Evolutionary conservation across 2,113 vertebrate species (phyloP), one percentile per base, ranked within the genome.

Genomic region (Delphinapterus leucas): DNA sequence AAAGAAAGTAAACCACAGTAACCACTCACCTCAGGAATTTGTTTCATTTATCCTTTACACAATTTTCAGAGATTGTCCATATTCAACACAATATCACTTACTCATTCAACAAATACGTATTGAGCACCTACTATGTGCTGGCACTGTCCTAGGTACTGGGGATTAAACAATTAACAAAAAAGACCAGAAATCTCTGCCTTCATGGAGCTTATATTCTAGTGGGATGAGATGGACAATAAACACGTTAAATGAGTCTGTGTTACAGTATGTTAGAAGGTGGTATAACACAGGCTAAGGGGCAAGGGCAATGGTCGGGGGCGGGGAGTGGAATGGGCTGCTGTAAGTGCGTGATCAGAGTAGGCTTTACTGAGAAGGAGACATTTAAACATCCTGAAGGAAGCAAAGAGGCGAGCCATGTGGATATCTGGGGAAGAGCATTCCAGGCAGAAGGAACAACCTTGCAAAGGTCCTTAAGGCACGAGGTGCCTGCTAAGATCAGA

Each of bases 1-100:
- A 92, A 96, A 88, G 67, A 97, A 97, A 95, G 61, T 47, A 65
- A 93, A 85, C 73, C 84, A 96, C 38, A 70, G 81, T 58, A 92
- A 95, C n/a, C 0, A 61, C 74, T 53, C 60, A 93, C 38, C 76
- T 77, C n/a, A 53, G 13, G n/a, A 41, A 84, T 76, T 85, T 94
- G 60, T 70, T 91, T 90, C 26, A 41, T 65, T 93, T 90, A 96
- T 55, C 70, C 49, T 93, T 85, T 95, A 77, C 70, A 89, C 55
- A 80, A 67, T 70, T 80, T 90, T 95, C 71, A 73, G 61, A 92
- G 31, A 84, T 10, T 94, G 83, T 67, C 60, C n/a, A 88, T 53
- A 93, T 28, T 91, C 74, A 96, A 93, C 76, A 96, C 18, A 81
- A 6, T 76, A 49, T 67, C 76, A 94, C n/a, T 84, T 85, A 60